phyloP scores from a whole-genome alignment of 1,140 invertebrate species.

The Ooceraea biroi region DNA sequence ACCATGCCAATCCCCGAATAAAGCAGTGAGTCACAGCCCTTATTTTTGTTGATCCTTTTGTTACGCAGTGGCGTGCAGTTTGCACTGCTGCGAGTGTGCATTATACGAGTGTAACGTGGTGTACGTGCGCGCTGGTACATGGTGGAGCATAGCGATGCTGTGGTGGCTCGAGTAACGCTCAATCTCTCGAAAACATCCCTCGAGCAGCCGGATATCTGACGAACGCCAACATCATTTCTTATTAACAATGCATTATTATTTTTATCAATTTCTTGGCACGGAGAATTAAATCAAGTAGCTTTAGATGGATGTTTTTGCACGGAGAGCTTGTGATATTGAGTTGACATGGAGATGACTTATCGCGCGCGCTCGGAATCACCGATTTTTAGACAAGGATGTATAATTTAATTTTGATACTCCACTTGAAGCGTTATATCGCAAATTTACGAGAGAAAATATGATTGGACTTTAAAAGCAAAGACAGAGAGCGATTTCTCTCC shows the following conservation, averaged over 20 bases:
- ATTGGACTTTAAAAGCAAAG: background rate
- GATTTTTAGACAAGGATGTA: background rate
- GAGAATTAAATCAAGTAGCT: background rate
- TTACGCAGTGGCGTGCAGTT: constrained; percentile 70
- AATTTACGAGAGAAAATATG: background rate
- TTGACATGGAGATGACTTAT: background rate
- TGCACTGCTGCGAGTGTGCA: constrained; percentile 69
- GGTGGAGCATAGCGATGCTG: constrained; percentile 35
- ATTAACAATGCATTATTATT: background rate
- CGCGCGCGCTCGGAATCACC: background rate
- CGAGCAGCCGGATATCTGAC: background rate
- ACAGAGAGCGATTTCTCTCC: background rate
- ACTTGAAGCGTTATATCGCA: background rate
- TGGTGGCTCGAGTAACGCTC: constrained; percentile 8
- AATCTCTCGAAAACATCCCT: background rate
- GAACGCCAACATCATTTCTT: background rate
- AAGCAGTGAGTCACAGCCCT: constrained; percentile 76
- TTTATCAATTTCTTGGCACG: background rate
- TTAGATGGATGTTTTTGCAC: constrained; percentile 11
- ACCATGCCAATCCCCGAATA: constrained; percentile 75
- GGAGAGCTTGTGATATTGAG: background rate
- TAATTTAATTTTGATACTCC: background rate
- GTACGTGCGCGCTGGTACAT: constrained; percentile 33
- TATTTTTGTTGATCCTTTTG: constrained; percentile 74
- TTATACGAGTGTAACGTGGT: constrained; percentile 55